Percentiles rank a stretch among this genome's conserved stretches.
Evolutionary conservation across 2,797 vertebrate genomes (phyloP).

Genomic region (Menidia menidia): DNA sequence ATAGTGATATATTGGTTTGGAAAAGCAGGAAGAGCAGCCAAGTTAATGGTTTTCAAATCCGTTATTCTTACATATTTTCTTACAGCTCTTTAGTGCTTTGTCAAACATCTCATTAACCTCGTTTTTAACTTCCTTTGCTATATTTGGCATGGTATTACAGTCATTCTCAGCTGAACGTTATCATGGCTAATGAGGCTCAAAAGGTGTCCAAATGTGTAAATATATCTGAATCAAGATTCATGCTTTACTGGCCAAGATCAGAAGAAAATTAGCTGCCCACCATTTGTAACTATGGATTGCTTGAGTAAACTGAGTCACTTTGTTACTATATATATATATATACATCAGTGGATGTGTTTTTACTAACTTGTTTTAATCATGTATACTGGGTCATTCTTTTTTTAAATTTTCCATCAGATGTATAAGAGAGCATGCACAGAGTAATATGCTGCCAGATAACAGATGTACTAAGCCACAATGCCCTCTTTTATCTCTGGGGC

Average conservation of each 20-base stretch:
- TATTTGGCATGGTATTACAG: constrained; percentile 71
- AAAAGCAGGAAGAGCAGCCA: constrained; percentile 64
- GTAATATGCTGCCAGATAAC: constrained; percentile 79
- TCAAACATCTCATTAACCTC: constrained; percentile 80
- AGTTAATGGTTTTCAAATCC: constrained; percentile 74
- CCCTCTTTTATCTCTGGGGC: constrained; percentile 67
- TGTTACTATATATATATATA: constrained; percentile 54
- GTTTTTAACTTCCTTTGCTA: constrained; percentile 69
- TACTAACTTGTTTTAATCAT: too few species aligned
- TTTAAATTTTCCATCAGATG: constrained; percentile 61
- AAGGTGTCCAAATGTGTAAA: constrained; percentile 55
- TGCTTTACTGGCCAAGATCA: constrained; percentile 55
- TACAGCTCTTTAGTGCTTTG: constrained; percentile 66
- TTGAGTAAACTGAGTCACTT: constrained; percentile 46
- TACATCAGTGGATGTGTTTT: not conserved
- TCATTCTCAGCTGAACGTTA: constrained; percentile 59
- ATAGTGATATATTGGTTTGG: constrained; percentile 70
- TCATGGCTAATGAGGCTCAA: constrained; percentile 70
- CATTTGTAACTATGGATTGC: constrained; percentile 54
- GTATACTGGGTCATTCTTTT: constrained; percentile 44
- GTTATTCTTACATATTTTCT: constrained; percentile 72
- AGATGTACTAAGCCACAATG: constrained; percentile 63
- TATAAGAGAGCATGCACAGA: constrained; percentile 66
- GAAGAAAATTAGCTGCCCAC: constrained; percentile 58
- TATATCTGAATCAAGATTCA: constrained; percentile 59